Percentiles rank a stretch among this genome's conserved stretches.
These are phyloP conservation scores for Thymelicus sylvestris DNA, from an alignment of 2,888 invertebrate genomes.

Conservation along the genomic window DNA sequence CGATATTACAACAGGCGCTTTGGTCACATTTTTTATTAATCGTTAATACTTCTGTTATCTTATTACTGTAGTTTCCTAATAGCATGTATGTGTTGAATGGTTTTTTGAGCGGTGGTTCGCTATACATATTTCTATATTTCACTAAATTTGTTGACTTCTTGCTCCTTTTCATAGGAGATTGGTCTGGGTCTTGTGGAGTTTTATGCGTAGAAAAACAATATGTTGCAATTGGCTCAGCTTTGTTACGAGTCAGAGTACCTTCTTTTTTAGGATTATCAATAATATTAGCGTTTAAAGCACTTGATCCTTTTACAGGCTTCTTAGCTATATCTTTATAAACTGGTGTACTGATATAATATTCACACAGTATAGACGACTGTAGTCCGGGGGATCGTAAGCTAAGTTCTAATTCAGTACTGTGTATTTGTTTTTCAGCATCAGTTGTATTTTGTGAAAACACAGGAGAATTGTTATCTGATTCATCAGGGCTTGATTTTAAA, in stretches of 20 bases:
- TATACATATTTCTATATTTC: conserved; percentile 63
- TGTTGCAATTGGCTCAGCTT: conserved; percentile 49
- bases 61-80: conserved; percentile 53
- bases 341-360: conserved; percentile 45
- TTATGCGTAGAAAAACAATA: conserved; percentile 59
- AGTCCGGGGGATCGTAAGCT: conserved; percentile 44
- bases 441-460: conserved; percentile 48
- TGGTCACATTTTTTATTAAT: conserved; percentile 22
- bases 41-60: conserved; percentile 42
- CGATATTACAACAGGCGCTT: conserved; percentile 42
- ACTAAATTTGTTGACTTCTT: conserved; percentile 72
- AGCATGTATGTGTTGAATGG: conserved; percentile 63
- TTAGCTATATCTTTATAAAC: conserved; percentile 9
- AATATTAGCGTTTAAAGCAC: not conserved
- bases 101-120: conserved; percentile 62
- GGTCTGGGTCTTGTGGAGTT: conserved; percentile 20
- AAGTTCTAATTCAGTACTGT: conserved; percentile 53
- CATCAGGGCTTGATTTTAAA: not conserved
- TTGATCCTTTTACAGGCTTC: not conserved
- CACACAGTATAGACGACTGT: conserved; percentile 43
- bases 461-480: conserved; percentile 44
- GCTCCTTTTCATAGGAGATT: conserved; percentile 59
- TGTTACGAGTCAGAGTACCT: conserved; percentile 18
- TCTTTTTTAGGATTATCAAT: conserved; percentile 1
- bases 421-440: conserved; percentile 59